phyloP scores from a whole-genome alignment of 2,797 vertebrate species.

The Sibirionetta formosa region DNA sequence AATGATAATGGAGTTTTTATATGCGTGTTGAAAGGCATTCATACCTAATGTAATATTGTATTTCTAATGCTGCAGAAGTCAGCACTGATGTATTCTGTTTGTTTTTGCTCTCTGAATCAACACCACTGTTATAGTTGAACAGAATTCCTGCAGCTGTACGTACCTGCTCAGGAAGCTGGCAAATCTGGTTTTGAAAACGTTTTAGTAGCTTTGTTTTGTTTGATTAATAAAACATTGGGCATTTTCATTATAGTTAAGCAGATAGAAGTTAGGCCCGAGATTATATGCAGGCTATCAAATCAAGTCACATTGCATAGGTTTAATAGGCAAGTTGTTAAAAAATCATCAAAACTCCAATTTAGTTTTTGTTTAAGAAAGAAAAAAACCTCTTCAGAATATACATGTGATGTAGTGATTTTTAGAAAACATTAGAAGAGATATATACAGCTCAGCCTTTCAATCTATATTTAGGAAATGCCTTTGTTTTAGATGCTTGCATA shows the following conservation, averaged over 20 bases:
- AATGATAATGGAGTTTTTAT: neutral
- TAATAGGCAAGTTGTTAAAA: neutral
- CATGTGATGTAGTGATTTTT: neutral
- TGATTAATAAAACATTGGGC: neutral
- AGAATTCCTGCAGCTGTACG: neutral
- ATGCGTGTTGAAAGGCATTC: neutral
- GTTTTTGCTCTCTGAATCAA: neutral
- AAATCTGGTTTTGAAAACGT: fast-evolving
- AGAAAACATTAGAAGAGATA: neutral
- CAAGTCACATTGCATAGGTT: neutral
- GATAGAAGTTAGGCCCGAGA: neutral
- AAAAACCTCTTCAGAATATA: neutral
- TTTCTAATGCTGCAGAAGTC: neutral
- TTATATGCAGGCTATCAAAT: neutral
- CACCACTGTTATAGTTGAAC: neutral
- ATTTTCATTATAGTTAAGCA: neutral
- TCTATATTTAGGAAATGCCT: neutral
- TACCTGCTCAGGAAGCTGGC: neutral
- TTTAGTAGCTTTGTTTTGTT: neutral
- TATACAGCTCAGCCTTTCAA: neutral
- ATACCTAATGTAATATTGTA: neutral
- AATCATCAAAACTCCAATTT: neutral
- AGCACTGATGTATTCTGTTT: neutral
- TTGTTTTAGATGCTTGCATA: neutral
- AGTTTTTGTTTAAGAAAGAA: neutral